These are phyloP conservation scores for Rhabdomys pumilio DNA, from an alignment of 2,797 vertebrate genomes.

Conservation along the genomic window DNA sequence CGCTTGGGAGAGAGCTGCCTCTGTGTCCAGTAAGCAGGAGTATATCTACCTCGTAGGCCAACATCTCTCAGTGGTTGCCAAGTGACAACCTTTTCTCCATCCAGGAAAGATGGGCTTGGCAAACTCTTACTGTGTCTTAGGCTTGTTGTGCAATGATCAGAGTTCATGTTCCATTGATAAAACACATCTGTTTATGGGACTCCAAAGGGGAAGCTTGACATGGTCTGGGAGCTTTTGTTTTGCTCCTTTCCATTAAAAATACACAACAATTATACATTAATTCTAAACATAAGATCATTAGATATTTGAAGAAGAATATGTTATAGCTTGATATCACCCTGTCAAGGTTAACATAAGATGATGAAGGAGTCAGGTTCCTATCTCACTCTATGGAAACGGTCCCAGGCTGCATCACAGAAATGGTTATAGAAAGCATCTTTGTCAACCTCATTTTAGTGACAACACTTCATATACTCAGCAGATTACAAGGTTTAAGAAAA, in stretches of 20 bases:
- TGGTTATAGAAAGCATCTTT: background rate
- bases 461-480: background rate
- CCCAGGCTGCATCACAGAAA: background rate
- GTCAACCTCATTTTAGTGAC: background rate
- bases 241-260: background rate
- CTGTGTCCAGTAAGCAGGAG: background rate
- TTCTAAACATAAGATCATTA: conserved; percentile 22
- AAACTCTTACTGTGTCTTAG: background rate
- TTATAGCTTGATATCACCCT: background rate
- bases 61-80: background rate
- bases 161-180: background rate
- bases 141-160: background rate
- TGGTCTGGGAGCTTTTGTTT: background rate
- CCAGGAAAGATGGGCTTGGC: background rate
- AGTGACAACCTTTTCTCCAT: background rate
- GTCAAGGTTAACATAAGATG: background rate
- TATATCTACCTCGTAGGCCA: background rate
- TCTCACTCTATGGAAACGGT: background rate
- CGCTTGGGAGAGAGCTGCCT: background rate
- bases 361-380: background rate
- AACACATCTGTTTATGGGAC: background rate
- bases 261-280: background rate
- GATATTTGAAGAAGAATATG: background rate
- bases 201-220: background rate
- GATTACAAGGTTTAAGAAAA: background rate